Conservation (phyloP, 2,113 vertebrate species). For the Laticauda laticaudata region DNA sequence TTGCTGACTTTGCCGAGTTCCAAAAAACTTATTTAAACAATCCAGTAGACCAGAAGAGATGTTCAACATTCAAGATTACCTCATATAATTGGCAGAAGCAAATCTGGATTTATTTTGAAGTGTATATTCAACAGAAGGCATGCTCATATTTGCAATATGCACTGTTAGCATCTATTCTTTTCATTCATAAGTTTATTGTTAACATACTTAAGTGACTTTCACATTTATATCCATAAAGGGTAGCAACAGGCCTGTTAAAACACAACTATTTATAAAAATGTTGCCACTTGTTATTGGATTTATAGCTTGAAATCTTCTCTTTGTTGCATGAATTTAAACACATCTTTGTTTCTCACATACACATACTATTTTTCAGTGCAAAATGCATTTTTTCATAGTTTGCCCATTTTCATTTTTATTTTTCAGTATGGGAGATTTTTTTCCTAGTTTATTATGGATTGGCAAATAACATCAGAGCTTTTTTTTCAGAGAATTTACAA, state of each 20-base stretch:
- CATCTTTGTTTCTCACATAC: background rate
- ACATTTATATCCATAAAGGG: background rate
- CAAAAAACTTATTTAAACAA: background rate
- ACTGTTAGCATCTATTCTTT: background rate
- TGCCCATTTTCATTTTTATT: background rate
- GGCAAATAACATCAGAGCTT: background rate
- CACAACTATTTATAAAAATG: background rate
- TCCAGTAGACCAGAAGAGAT: background rate
- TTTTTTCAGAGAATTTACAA: background rate
- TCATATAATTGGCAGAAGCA: background rate
- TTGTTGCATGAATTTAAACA: background rate
- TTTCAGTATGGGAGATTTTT: background rate
- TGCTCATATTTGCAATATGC: background rate
- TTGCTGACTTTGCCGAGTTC: background rate
- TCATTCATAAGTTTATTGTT: background rate
- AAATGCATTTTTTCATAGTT: background rate
- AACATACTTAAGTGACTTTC: background rate
- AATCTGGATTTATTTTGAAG: background rate
- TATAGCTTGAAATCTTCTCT: background rate
- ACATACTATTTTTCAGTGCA: background rate
- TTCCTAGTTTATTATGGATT: background rate
- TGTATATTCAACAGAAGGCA: background rate
- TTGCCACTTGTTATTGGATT: background rate
- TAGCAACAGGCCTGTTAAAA: background rate
- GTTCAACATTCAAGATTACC: background rate